A percentile compares a stretch with the other conserved stretches of the same genome.
phyloP scores from a whole-genome alignment of 2,113 vertebrate species.

The Nesogale talazaci region DNA sequence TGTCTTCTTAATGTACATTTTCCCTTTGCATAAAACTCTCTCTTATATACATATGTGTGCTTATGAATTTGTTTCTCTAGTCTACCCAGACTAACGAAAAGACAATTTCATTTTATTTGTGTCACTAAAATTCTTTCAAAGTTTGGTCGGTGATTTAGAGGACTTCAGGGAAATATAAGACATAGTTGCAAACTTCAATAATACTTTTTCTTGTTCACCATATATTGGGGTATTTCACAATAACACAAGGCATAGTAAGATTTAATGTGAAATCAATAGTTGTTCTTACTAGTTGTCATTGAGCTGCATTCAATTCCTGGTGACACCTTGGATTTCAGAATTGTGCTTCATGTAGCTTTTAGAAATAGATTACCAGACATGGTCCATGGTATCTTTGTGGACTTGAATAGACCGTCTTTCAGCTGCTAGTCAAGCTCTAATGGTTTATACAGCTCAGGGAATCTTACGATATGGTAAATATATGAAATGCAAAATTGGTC shows the following conservation, averaged over 20 bases:
- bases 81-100: too few species aligned
- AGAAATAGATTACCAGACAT: background rate
- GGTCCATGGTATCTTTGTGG: background rate
- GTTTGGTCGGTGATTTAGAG: background rate
- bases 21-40: too few species aligned
- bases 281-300: background rate
- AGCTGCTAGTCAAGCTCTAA: background rate
- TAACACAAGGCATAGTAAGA: background rate
- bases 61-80: too few species aligned
- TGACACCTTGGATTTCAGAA: background rate
- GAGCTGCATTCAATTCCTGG: background rate
- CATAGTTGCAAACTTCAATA: background rate
- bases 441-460: background rate
- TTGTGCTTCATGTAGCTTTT: background rate
- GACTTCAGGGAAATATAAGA: background rate
- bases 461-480: background rate
- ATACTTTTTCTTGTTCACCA: background rate
- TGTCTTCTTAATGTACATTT: too few species aligned
- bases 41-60: too few species aligned
- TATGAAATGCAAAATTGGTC: background rate
- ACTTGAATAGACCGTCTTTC: background rate
- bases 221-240: background rate
- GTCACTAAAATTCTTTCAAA: constrained; percentile 45
- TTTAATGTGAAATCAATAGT: background rate
- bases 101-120: background rate